These are phyloP conservation scores for Parnassius orleans DNA, from an alignment of 2,888 invertebrate species.

Conservation along the genomic window DNA sequence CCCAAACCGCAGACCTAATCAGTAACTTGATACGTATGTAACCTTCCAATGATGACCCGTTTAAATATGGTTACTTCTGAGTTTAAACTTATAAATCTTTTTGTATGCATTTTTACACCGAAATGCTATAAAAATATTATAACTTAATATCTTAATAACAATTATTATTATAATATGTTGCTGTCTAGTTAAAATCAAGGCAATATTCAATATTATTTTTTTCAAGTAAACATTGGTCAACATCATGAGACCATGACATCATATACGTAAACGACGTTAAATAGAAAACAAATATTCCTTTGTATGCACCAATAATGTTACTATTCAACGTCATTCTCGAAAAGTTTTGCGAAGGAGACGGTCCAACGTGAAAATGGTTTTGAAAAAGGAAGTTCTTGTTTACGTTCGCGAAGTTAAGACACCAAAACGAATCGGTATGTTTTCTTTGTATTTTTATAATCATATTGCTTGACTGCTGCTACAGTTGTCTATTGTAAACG, in stretches of 20 bases:
- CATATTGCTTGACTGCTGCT: no score
- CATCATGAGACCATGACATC: conserved; percentile 51
- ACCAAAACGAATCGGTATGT: conserved; percentile 33
- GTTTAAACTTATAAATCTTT: no score
- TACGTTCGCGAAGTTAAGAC: conserved; percentile 43
- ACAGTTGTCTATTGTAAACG: no score
- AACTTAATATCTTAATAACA: no score
- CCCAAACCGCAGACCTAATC: no score
- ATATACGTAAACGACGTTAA: conserved; percentile 38
- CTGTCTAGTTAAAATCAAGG: conserved; percentile 9
- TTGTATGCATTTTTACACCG: no score
- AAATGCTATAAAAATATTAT: no score
- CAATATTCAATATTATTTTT: conserved; percentile 39
- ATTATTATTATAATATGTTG: no score
- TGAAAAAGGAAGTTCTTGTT: conserved; percentile 44
- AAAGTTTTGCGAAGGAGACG: conserved; percentile 34
- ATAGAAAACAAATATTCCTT: conserved; percentile 28
- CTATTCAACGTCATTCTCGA: conserved; percentile 37
- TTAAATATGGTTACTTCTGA: no score
- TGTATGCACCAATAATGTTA: conserved; percentile 28
- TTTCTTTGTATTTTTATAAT: background rate
- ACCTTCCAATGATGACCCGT: no score
- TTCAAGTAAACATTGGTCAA: conserved; percentile 35
- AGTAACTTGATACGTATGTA: no score
- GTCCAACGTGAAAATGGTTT: conserved; percentile 41